Percentiles rank a stretch among this genome's conserved stretches.
Conservation (phyloP, 2,888 invertebrate genomes). For the Tachina lurida region DNA sequence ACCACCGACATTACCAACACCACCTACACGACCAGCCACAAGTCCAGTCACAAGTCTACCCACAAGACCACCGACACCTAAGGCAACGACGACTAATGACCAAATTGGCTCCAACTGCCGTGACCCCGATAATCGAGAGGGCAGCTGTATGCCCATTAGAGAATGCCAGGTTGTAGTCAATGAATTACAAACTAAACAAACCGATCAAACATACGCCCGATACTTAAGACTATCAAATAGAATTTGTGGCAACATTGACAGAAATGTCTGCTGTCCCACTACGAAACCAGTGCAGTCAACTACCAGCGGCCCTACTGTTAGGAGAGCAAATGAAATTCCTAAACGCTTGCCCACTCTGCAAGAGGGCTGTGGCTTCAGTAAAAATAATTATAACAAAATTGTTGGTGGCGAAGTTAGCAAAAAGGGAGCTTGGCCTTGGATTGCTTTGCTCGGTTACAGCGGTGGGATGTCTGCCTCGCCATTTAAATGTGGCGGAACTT, state of each 20-base stretch:
- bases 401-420: constrained; percentile 89
- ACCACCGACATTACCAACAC: no score
- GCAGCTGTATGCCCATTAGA: constrained; percentile 77
- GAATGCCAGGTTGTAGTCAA: constrained; percentile 75
- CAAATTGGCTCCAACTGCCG: constrained; percentile 73
- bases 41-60: no score
- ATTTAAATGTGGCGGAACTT: constrained; percentile 84
- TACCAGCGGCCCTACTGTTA: constrained; percentile 45
- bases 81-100: no score
- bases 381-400: constrained; percentile 85
- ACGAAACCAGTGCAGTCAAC: constrained; percentile 29
- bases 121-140: constrained; percentile 74
- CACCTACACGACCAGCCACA: no score
- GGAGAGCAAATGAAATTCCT: constrained; percentile 75
- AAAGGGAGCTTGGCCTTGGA: constrained; percentile 91
- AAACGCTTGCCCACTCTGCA: constrained; percentile 79
- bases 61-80: no score
- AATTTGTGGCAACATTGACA: constrained; percentile 75
- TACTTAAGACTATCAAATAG: constrained; percentile 77
- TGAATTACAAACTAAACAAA: constrained; percentile 74
- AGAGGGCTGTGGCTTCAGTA: constrained; percentile 86
- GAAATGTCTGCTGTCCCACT: constrained; percentile 79
- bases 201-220: constrained; percentile 75
- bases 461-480: constrained; percentile 80
- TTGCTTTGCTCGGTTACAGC: constrained; percentile 88